Evolutionary conservation across 2,888 invertebrate genomes (phyloP).

Genomic region (Idaea straminata): DNA sequence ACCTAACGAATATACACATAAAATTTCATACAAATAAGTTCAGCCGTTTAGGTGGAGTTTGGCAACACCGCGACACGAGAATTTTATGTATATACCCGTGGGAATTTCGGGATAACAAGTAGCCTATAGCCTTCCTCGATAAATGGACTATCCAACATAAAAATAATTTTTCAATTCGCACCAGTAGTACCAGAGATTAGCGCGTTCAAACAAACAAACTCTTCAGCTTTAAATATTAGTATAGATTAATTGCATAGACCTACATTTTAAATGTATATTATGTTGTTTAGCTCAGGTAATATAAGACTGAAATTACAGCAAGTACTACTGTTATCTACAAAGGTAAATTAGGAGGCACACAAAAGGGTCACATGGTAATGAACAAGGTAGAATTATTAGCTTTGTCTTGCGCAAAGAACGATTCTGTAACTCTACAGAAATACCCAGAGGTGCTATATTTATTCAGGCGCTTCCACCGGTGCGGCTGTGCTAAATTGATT

Average conservation of each 20-base stretch:
- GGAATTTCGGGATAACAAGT: too few species aligned
- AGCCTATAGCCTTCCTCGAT: too few species aligned
- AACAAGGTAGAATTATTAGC: slow-evolving; percentile 31
- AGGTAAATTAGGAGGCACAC: slow-evolving; percentile 34
- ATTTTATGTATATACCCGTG: too few species aligned
- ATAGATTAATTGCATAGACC: background rate
- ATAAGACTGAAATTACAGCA: slow-evolving; percentile 26
- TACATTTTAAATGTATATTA: background rate
- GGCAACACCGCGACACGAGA: too few species aligned
- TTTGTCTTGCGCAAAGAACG: slow-evolving; percentile 18
- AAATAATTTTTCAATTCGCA: too few species aligned
- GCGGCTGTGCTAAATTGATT: background rate
- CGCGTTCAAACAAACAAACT: too few species aligned
- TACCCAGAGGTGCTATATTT: background rate
- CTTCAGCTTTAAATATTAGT: too few species aligned
- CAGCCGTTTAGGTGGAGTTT: too few species aligned
- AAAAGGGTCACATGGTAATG: slow-evolving; percentile 32
- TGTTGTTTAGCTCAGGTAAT: background rate
- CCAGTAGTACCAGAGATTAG: too few species aligned
- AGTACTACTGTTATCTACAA: slow-evolving; percentile 29
- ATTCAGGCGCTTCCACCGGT: background rate
- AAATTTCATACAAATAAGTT: too few species aligned
- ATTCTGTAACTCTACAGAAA: background rate
- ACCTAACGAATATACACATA: too few species aligned
- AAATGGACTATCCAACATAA: too few species aligned